Conservation (phyloP, 2,797 vertebrate genomes). For the Echeneis naucrates region DNA sequence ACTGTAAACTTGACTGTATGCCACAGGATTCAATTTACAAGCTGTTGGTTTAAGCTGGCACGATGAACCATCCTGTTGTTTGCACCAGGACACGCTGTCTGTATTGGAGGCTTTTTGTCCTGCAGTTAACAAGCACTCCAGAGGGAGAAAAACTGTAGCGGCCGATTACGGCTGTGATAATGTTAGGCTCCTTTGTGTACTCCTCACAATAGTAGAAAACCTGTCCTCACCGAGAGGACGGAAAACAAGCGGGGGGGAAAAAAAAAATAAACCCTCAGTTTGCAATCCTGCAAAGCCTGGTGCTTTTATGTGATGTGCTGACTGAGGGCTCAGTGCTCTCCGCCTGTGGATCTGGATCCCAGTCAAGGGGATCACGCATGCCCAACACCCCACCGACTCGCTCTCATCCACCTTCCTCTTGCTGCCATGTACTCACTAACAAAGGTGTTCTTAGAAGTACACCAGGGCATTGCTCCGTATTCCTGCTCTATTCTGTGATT, state of each 20-base stretch:
- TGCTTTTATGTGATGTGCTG: slow-evolving; percentile 73
- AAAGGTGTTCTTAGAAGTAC: slow-evolving; percentile 63
- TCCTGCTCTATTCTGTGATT: slow-evolving; percentile 53
- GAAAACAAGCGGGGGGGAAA: slow-evolving; percentile 77
- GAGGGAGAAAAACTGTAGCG: slow-evolving; percentile 69
- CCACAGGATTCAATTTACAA: slow-evolving; percentile 83
- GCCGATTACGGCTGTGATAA: slow-evolving; percentile 79
- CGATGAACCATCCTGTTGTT: slow-evolving; percentile 66
- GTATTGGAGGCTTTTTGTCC: slow-evolving; percentile 72
- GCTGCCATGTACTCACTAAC: slow-evolving; percentile 20
- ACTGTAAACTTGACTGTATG: slow-evolving; percentile 74
- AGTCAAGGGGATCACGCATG: slow-evolving; percentile 67
- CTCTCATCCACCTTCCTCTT: slow-evolving; percentile 34
- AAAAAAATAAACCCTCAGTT: slow-evolving; percentile 64
- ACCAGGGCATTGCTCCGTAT: slow-evolving; percentile 45
- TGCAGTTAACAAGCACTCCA: slow-evolving; percentile 76
- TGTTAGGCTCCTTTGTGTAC: slow-evolving; percentile 70
- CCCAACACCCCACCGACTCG: slow-evolving; percentile 45
- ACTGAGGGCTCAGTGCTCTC: slow-evolving; percentile 63
- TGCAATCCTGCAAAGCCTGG: slow-evolving; percentile 65
- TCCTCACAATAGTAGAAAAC: slow-evolving; percentile 63
- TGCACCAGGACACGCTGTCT: slow-evolving; percentile 71
- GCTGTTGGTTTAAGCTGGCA: slow-evolving; percentile 80
- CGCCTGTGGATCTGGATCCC: slow-evolving; percentile 63
- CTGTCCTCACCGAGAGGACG: slow-evolving; percentile 61